Base-by-base conservation (phyloP, 2,797 vertebrate species). In the Pampus argenteus region DNA sequence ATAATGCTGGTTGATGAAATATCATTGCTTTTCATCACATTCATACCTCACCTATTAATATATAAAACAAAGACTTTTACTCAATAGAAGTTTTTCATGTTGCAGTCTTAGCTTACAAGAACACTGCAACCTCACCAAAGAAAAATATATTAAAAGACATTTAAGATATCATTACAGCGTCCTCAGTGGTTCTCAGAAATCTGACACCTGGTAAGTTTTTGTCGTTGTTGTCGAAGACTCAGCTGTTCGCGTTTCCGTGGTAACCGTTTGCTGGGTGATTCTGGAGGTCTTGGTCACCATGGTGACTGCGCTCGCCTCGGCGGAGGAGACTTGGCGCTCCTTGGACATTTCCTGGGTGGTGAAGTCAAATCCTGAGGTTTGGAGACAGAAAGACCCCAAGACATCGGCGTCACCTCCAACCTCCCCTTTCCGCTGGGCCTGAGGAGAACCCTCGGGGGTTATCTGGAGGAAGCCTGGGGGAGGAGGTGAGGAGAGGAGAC, bases 361-460 rank as follows among this genome's bases (percentile, higher is more conserved):
- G 67, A 95, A 95, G 40, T 94, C 92, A n/a, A 94, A 73, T 0
- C 85, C 93, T 23, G 96, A 94, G 69, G 94, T 79, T 73, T 93
- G 92, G 42, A 96, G 87, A 78, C 91, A 92, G 85, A 95, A 93
- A 3, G 93, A 93, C 34, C 90, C 91, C 0, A 79, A 84, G 28
- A 91, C 82, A 2, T 93, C 89, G 0, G 69, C 87, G 13, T 93
- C 91, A 1, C 91, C 90, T 51, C 83, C 92, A 8, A 92, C 47
- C 74, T 89, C 91, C 0, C 90, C 90, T 31, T 67, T 85, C 64
- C 60, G 90, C 84, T 89, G 90, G 60, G 86, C 90, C 71, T 69
- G 88, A 50, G 91, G 93, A 68, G 92, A 94, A 9, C 88, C 87
- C 75, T 95, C 90, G 1, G 93, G 91, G 17, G 93, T 92, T 66